Conservation (phyloP, 2,888 invertebrate species). For the Drosophila prolongata region DNA sequence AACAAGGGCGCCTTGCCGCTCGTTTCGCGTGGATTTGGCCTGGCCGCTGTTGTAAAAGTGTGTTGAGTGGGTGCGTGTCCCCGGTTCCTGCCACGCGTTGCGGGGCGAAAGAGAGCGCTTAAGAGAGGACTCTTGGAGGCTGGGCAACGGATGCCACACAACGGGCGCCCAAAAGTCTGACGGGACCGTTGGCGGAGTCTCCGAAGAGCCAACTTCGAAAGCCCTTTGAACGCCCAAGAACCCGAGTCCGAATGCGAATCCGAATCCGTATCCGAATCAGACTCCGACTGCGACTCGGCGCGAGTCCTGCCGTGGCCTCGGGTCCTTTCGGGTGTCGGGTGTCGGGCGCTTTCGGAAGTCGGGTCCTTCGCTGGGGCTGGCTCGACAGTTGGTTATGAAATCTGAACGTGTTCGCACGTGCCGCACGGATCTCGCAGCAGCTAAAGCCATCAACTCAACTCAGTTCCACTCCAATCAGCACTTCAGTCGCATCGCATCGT, state of each 20-base stretch:
- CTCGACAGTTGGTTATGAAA: slow-evolving; percentile 82
- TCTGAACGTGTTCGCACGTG: slow-evolving; percentile 82
- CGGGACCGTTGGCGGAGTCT: slow-evolving; percentile 19
- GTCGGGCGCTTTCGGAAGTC: too few species aligned
- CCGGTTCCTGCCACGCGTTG: background rate
- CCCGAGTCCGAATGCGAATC: too few species aligned
- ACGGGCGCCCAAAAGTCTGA: slow-evolving; percentile 34
- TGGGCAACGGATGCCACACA: background rate
- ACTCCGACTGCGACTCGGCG: too few species aligned
- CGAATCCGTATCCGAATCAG: too few species aligned
- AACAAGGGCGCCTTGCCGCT: slow-evolving; percentile 49
- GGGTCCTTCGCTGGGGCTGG: slow-evolving; percentile 21
- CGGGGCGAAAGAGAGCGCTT: slow-evolving; percentile 25
- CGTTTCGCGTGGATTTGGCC: slow-evolving; percentile 32
- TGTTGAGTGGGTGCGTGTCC: background rate
- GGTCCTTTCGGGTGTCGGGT: background rate
- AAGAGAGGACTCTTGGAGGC: slow-evolving; percentile 19
- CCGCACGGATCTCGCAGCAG: slow-evolving; percentile 73
- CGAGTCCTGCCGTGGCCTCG: too few species aligned
- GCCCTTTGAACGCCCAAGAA: slow-evolving; percentile 31
- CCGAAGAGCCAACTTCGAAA: slow-evolving; percentile 27
- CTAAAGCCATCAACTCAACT: slow-evolving; percentile 63
- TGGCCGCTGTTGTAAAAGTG: too few species aligned
- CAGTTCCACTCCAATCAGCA: slow-evolving; percentile 46
- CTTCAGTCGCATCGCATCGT: slow-evolving; percentile 18